A percentile compares a stretch with the other conserved stretches of the same genome.
These are phyloP conservation scores for Meda fulgida DNA, from an alignment of 2,797 vertebrate genomes.

Conservation along the genomic window DNA sequence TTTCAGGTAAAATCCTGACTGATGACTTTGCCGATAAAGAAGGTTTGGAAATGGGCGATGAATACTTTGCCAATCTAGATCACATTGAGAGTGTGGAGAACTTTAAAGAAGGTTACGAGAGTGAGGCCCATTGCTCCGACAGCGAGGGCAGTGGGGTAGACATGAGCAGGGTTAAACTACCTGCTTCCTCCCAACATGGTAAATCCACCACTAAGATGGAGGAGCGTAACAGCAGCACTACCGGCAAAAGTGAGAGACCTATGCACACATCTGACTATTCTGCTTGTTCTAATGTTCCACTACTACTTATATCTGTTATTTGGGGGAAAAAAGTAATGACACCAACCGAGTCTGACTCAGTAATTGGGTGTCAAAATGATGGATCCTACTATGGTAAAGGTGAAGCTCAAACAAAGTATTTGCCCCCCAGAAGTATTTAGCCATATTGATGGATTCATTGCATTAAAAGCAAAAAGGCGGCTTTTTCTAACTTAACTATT, in stretches of 20 bases:
- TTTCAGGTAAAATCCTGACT: constrained; percentile 93
- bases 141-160: constrained; percentile 97
- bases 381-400: neutral
- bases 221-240: constrained; percentile 52
- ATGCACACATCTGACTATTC: neutral
- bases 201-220: constrained; percentile 63
- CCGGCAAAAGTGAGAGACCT: constrained; percentile 56
- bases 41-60: constrained; percentile 96
- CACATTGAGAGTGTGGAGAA: constrained; percentile 99
- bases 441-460: neutral
- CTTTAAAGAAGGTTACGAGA: constrained; percentile 98
- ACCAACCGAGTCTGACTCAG: too few relatives aligned
- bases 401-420: neutral
- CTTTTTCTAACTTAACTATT: neutral
- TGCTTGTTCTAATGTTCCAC: neutral
- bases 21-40: constrained; percentile 98
- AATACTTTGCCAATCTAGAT: constrained; percentile 98
- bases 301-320: neutral
- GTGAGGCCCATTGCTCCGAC: constrained; percentile 91
- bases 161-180: constrained; percentile 78
- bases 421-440: neutral
- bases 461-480: neutral
- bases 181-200: constrained; percentile 71
- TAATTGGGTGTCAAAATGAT: neutral
- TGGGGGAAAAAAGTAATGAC: neutral